These are phyloP conservation scores for Plecotus auritus DNA, from an alignment of 2,113 vertebrate species.

Conservation along the genomic window DNA sequence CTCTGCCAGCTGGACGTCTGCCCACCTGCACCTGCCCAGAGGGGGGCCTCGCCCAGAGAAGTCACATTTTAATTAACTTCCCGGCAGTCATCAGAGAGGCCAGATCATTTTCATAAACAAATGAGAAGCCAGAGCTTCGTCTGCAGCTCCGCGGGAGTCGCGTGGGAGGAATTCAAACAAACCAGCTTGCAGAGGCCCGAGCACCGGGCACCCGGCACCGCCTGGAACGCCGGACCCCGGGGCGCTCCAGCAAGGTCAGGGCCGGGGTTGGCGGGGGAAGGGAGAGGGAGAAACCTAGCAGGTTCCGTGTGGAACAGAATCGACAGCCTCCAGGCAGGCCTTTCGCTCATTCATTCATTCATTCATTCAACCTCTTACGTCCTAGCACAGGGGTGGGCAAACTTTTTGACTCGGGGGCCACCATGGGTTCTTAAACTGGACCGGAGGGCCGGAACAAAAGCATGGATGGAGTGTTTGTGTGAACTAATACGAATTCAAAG, in stretches of 20 bases:
- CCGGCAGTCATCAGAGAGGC: neutral
- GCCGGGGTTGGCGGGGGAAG: neutral
- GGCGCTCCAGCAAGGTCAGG: neutral
- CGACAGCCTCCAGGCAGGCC: neutral
- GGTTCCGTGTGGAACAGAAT: neutral
- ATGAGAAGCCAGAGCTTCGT: conserved; percentile 45
- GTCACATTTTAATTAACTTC: conserved; percentile 70
- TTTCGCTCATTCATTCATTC: neutral
- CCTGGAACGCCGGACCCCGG: neutral
- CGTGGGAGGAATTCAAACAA: neutral
- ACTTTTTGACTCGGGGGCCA: no score
- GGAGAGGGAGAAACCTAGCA: neutral
- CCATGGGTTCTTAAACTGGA: no score
- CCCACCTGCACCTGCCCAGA: conserved; percentile 35
- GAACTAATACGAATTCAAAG: no score
- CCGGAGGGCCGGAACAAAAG: no score
- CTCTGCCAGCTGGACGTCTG: conserved; percentile 55
- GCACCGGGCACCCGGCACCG: neutral
- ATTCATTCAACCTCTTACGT: neutral
- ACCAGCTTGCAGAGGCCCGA: neutral
- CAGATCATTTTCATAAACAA: conserved; percentile 59
- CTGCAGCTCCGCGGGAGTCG: neutral
- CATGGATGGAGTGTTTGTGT: no score
- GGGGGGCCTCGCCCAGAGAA: conserved; percentile 34
- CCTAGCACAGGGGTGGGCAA: no score